Conservation (phyloP, 1,140 invertebrate species). For the Ephestia elutella region DNA sequence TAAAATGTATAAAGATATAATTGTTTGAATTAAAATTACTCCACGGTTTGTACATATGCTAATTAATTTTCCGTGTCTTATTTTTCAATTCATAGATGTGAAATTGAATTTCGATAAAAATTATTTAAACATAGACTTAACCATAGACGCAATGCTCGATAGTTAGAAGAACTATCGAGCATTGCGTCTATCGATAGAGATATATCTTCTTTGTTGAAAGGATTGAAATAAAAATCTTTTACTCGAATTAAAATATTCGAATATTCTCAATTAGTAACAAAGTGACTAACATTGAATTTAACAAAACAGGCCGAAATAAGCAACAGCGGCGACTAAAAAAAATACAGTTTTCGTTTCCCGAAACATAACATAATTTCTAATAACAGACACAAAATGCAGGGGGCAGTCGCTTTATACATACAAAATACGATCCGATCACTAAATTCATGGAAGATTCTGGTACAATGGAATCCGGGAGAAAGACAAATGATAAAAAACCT, state of each 20-base stretch:
- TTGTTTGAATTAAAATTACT: background rate
- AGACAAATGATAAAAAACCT: background rate
- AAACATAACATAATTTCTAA: background rate
- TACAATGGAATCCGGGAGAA: background rate
- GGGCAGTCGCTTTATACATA: background rate
- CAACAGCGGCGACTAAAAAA: background rate
- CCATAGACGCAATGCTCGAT: no score
- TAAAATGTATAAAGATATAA: no score
- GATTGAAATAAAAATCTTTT: no score
- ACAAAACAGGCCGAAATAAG: background rate
- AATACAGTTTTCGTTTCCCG: background rate
- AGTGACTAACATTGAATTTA: background rate
- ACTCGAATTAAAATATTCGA: no score
- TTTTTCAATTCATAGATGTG: no score
- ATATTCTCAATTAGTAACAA: background rate
- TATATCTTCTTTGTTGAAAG: no score
- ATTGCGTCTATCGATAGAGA: no score
- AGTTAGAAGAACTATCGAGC: no score
- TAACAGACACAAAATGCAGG: slow-evolving; percentile 5
- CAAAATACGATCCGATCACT: background rate
- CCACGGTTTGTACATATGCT: background rate
- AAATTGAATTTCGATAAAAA: no score
- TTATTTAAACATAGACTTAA: no score
- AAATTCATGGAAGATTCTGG: slow-evolving; percentile 14
- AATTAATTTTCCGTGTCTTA: no score